phyloP scores from a whole-genome alignment of 2,888 invertebrate species.

The Altica lythri region DNA sequence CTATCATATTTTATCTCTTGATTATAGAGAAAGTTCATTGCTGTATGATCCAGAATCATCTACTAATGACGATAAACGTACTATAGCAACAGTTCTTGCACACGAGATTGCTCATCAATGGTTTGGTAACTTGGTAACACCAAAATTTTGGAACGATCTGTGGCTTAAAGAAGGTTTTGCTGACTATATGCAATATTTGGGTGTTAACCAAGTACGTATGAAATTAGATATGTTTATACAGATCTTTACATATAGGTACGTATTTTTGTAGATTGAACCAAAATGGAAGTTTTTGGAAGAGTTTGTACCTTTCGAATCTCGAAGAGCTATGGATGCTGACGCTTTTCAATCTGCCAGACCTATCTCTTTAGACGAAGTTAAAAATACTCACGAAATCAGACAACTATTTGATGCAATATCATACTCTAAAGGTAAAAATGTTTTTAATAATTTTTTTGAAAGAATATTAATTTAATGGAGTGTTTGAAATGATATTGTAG shows the following conservation, averaged over 20 bases:
- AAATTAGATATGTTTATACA: neutral
- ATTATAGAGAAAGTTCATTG: conserved; percentile 64
- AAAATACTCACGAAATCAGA: conserved; percentile 64
- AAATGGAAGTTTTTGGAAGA: conserved; percentile 64
- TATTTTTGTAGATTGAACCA: conserved; percentile 59
- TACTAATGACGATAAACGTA: conserved; percentile 60
- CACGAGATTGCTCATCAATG: conserved; percentile 81
- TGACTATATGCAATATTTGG: conserved; percentile 63
- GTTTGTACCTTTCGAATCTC: conserved; percentile 61
- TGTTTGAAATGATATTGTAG: no score
- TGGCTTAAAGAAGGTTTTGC: conserved; percentile 82
- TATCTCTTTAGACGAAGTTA: conserved; percentile 66
- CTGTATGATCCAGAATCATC: conserved; percentile 62
- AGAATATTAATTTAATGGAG: no score
- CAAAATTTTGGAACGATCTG: conserved; percentile 71
- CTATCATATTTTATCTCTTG: neutral
- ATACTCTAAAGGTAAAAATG: conserved; percentile 65
- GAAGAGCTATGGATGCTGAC: conserved; percentile 65
- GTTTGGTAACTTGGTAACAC: conserved; percentile 76
- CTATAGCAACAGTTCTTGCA: conserved; percentile 62
- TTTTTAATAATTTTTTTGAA: neutral
- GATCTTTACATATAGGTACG: no score
- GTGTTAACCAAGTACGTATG: conserved; percentile 61
- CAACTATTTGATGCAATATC: conserved; percentile 74
- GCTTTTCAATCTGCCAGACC: conserved; percentile 67